A percentile compares a stretch with the other conserved stretches of the same genome.
Evolutionary conservation across 2,888 invertebrate species (phyloP).

Genomic region (Drosophila nr. perissopoda): DNA sequence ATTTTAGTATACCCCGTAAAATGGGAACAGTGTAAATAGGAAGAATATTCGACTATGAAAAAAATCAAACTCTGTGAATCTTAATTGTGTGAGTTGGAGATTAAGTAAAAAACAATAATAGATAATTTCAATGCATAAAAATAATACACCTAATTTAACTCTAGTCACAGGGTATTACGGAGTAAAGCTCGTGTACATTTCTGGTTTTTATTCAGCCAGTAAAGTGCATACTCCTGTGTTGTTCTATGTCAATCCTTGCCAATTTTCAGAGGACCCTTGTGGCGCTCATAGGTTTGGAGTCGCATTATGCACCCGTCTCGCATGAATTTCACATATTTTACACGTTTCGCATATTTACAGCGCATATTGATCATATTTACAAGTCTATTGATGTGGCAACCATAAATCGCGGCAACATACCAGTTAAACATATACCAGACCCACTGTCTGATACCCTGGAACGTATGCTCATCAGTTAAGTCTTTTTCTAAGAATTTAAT

Average conservation of each 20-base stretch:
- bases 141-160: neutral
- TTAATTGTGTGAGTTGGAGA: neutral
- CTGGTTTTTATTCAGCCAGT: neutral
- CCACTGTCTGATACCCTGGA: conserved; percentile 8
- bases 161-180: neutral
- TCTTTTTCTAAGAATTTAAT: no score
- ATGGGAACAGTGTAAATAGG: neutral
- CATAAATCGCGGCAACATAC: conserved; percentile 39
- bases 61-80: neutral
- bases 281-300: conserved; percentile 12
- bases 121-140: neutral
- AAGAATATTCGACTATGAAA: neutral
- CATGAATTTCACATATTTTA: conserved; percentile 50
- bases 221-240: conserved; percentile 6
- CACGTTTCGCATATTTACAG: conserved; percentile 50
- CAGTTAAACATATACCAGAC: neutral
- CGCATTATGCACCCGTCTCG: conserved; percentile 25
- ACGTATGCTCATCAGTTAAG: neutral
- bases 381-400: conserved; percentile 34
- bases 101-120: neutral
- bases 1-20: neutral
- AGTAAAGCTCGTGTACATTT: neutral
- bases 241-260: conserved; percentile 27
- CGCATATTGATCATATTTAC: conserved; percentile 63
- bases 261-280: conserved; percentile 4